Conservation (phyloP, 2,888 invertebrate genomes). For the Lingula anatina region DNA sequence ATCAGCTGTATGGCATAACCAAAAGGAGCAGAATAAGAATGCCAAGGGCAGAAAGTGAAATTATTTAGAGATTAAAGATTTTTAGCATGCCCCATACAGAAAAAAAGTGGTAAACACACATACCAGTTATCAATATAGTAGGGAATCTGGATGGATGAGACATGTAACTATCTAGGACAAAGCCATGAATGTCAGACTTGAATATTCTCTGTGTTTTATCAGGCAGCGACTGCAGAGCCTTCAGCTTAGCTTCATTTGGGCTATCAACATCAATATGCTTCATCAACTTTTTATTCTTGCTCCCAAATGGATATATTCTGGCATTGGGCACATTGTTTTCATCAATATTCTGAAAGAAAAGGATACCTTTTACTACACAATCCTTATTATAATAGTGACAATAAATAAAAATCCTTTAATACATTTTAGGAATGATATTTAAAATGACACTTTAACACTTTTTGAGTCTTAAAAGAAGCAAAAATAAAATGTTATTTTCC, state of each 20-base stretch:
- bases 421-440: too few species aligned
- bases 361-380: too few species aligned
- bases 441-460: too few species aligned
- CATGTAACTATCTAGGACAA: conserved; percentile 21
- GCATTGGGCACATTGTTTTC: conserved; percentile 11
- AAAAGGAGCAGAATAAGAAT: too few species aligned
- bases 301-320: conserved; percentile 26
- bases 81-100: not conserved
- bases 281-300: conserved; percentile 15
- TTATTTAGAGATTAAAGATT: not conserved
- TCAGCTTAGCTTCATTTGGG: conserved; percentile 20
- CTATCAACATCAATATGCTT: conserved; percentile 15
- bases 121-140: conserved; percentile 23
- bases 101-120: too few species aligned
- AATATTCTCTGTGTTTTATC: conserved; percentile 19
- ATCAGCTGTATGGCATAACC: too few species aligned
- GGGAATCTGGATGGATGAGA: conserved; percentile 26
- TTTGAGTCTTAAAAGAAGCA: too few species aligned
- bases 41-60: too few species aligned
- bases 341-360: conserved; percentile 12
- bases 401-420: not conserved
- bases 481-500: too few species aligned
- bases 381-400: not conserved
- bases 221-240: conserved; percentile 21
- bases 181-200: conserved; percentile 16